Percentiles rank a stretch among this genome's conserved stretches.
Conservation (phyloP, 2,888 invertebrate species). For the Pseudococcus longispinus region DNA sequence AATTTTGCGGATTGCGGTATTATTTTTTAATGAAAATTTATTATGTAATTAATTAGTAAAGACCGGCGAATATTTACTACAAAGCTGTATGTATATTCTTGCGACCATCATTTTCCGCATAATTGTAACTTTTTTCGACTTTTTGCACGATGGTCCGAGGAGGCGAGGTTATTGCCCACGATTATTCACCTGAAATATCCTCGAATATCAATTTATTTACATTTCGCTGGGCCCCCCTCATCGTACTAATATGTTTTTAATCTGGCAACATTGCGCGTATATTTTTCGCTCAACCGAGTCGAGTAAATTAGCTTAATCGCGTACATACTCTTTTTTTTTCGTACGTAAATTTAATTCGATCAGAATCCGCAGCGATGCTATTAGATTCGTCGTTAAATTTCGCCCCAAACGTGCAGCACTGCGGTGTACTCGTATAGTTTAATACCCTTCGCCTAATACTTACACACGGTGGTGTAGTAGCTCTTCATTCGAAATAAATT, state of each 20-base stretch:
- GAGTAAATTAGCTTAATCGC: background rate
- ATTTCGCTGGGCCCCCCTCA: background rate
- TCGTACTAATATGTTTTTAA: background rate
- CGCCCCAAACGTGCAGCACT: background rate
- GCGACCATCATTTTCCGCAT: constrained; percentile 14
- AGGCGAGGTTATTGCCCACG: background rate
- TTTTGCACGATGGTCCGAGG: background rate
- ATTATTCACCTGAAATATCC: constrained; percentile 15
- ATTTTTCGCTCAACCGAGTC: constrained; percentile 8
- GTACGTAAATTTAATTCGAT: background rate
- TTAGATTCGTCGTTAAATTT: background rate
- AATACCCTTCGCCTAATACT: background rate
- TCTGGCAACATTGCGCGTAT: background rate
- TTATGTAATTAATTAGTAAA: constrained; percentile 24
- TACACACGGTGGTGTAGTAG: background rate
- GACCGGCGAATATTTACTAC: constrained; percentile 4
- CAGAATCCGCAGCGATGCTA: background rate
- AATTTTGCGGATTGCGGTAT: background rate
- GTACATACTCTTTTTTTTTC: background rate
- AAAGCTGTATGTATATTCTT: background rate
- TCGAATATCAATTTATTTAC: background rate
- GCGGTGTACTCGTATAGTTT: background rate
- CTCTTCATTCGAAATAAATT: background rate
- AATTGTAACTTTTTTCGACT: constrained; percentile 19
- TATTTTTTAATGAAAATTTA: constrained; percentile 34